phyloP scores from a whole-genome alignment of 2,888 invertebrate species.

The Melinopterus prodromus region DNA sequence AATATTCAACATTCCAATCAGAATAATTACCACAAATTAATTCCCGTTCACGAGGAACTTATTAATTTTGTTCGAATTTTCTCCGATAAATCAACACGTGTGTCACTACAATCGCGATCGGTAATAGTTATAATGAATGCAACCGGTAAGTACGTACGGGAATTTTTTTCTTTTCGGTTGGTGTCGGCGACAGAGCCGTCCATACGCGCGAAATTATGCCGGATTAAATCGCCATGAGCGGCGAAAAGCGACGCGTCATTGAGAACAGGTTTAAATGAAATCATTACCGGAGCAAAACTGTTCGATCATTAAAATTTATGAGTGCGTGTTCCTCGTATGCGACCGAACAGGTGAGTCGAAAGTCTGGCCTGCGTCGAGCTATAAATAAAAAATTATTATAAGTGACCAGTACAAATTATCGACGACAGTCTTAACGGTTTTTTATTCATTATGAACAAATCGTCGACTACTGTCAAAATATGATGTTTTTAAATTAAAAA shows the following conservation, averaged over 20 bases:
- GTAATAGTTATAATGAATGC: background rate
- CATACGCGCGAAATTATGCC: background rate
- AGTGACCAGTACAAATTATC: background rate
- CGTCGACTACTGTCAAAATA: too few relatives aligned
- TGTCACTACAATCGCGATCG: background rate
- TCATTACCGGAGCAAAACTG: constrained; percentile 21
- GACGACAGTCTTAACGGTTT: background rate
- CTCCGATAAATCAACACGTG: background rate
- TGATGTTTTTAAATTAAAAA: too few relatives aligned
- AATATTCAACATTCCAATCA: background rate
- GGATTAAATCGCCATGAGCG: background rate
- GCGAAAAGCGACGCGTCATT: constrained; percentile 14
- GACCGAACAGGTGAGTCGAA: constrained; percentile 17
- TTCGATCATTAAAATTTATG: constrained; percentile 23
- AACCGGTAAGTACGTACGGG: background rate
- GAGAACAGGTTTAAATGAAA: constrained; percentile 24
- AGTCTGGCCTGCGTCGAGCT: background rate
- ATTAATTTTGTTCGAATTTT: background rate
- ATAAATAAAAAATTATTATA: background rate
- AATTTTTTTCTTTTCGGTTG: background rate
- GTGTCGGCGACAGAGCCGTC: background rate
- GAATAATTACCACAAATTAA: background rate
- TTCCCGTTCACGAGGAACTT: background rate
- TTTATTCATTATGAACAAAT: background rate
- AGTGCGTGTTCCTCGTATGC: background rate